Base-by-base conservation (phyloP, 2,888 invertebrate genomes). In the Hydroisotoma schaefferi region DNA sequence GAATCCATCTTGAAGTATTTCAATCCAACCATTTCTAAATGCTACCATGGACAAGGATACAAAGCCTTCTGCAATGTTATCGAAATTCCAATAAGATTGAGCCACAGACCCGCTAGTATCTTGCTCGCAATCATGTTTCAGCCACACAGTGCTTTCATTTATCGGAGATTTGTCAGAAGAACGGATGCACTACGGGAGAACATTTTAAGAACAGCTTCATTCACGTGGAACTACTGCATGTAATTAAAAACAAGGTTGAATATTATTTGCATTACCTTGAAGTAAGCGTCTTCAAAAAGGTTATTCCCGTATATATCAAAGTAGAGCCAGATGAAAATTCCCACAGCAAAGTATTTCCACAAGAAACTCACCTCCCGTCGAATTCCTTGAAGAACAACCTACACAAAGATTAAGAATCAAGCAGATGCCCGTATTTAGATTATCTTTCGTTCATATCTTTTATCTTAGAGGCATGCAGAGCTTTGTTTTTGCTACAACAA, bases 21-120 rank as follows among this genome's bases (percentile, higher is more conserved):
- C 12, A 6, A 61, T 37, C 61, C 58, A 61, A 20, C 65, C 65
- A 61, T 59, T 61, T 59, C 61, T 51, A 6, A 53, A 56, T 1
- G 55, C 59, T n/a, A 61, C 44, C 43, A 61, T 52, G 4, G 49
- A n/a, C 49, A 65, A 51, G 27, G 51, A 56, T 20, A 61, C 2
- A 33, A 65, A 61, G 18, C 61, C 61, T 25, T 49, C 29, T 4
- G 8, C 49, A 26, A 53, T 22, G n/a, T 51, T 47, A 44, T 65
- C 59, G 40, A 65, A 65, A 27, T 61, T 56, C 29, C 27, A 25
- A 1, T 43, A 25, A 6, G 47, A 29, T 22, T 55, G 22, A n/a
- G n/a, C n/a, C n/a, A n/a, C n/a, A n/a, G n/a, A n/a, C n/a, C n/a
- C n/a, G n/a, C n/a, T n/a, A n/a, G n/a, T n/a, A n/a, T n/a, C n/a